Evolutionary conservation across 1,140 invertebrate genomes (phyloP).

Genomic region (Lordiphosa mommai): DNA sequence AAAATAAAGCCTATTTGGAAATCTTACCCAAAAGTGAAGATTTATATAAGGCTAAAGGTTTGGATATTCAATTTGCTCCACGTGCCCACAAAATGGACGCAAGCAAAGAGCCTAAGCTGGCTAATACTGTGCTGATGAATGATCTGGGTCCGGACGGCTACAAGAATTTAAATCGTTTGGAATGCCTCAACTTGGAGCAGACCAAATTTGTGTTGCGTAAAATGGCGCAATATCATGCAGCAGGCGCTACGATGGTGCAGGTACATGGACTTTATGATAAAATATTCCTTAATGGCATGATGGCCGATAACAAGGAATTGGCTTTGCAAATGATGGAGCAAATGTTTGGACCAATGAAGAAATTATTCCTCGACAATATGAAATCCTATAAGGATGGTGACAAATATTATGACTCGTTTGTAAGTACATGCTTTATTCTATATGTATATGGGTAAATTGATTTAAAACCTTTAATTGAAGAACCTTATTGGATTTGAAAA

Average conservation of each 20-base stretch:
- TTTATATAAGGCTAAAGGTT: conserved; percentile 49
- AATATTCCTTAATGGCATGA: conserved; percentile 25
- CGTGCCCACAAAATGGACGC: conserved; percentile 39
- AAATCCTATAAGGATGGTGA: conserved; percentile 41
- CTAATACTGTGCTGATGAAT: conserved; percentile 77
- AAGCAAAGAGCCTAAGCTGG: conserved; percentile 29
- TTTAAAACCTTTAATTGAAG: too few species aligned
- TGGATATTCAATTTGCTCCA: conserved; percentile 46
- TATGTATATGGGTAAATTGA: too few species aligned
- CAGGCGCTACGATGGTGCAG: conserved; percentile 32
- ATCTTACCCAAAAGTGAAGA: conserved; percentile 51
- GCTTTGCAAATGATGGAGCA: conserved; percentile 14
- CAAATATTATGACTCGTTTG: conserved; percentile 45
- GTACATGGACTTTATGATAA: conserved; percentile 42
- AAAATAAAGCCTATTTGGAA: conserved; percentile 52
- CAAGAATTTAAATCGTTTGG: conserved; percentile 81
- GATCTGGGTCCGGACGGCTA: conserved; percentile 81
- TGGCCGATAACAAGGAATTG: conserved; percentile 13
- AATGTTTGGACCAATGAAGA: conserved; percentile 29
- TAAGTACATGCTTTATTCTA: conserved; percentile 14
- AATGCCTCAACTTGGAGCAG: conserved; percentile 80
- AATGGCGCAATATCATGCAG: conserved; percentile 82
- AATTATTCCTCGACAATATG: conserved; percentile 41
- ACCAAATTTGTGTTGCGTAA: conserved; percentile 80
- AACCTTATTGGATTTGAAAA: too few species aligned